Conservation (phyloP, 2,113 vertebrate genomes). For the Carettochelys insculpta region DNA sequence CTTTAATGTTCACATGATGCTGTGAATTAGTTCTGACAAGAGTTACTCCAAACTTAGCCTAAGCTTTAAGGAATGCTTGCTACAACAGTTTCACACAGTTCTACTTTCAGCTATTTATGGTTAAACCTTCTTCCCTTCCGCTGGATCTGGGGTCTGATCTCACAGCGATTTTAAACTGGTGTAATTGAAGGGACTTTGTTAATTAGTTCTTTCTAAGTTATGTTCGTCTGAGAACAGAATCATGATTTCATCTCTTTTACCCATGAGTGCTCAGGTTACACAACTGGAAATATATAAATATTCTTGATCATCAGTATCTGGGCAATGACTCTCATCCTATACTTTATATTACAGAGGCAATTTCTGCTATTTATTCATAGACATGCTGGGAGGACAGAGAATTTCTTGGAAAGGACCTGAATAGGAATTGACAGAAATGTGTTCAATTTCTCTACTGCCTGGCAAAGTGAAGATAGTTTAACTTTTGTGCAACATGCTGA, state of each 20-base stretch:
- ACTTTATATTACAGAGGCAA: not conserved
- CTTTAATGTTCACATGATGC: not conserved
- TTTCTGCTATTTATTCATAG: slow-evolving; percentile 12
- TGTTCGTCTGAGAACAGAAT: slow-evolving; percentile 55
- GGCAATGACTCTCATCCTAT: not conserved
- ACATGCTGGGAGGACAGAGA: not conserved
- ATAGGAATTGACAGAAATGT: slow-evolving; percentile 48
- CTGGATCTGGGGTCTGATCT: slow-evolving; percentile 17
- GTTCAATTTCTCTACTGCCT: slow-evolving; percentile 26
- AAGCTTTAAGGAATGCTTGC: slow-evolving; percentile 52
- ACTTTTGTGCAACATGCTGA: slow-evolving; percentile 6
- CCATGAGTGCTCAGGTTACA: slow-evolving; percentile 53
- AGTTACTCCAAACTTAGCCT: slow-evolving; percentile 44
- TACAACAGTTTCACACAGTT: slow-evolving; percentile 59
- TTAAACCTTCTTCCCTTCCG: slow-evolving; percentile 30
- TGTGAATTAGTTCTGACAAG: slow-evolving; percentile 41
- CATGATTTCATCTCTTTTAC: slow-evolving; percentile 31
- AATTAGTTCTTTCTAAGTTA: slow-evolving; percentile 61
- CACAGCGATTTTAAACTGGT: not conserved
- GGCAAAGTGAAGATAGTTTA: slow-evolving; percentile 38
- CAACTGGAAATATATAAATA: slow-evolving; percentile 56
- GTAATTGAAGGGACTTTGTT: slow-evolving; percentile 52
- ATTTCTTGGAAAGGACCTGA: slow-evolving; percentile 48
- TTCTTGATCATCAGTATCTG: slow-evolving; percentile 35
- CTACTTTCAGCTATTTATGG: slow-evolving; percentile 60